These are phyloP conservation scores for Capromys pilorides DNA, from an alignment of 2,797 vertebrate genomes.

Conservation along the genomic window DNA sequence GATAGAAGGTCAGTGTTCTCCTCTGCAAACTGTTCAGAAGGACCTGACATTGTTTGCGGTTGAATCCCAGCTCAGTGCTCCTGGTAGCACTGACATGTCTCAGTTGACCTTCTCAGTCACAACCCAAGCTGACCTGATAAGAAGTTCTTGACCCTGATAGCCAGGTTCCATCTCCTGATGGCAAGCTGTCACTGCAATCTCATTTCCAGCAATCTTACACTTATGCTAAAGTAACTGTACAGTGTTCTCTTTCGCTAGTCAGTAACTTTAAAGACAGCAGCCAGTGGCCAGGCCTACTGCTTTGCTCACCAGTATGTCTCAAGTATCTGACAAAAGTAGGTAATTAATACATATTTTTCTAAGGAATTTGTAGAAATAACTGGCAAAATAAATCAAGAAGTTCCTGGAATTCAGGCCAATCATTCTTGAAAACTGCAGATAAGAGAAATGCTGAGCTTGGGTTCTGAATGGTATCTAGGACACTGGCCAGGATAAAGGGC, in stretches of 20 bases:
- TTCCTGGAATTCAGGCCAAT: background rate
- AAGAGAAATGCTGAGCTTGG: background rate
- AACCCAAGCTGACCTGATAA: background rate
- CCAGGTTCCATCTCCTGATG: background rate
- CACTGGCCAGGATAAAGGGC: background rate
- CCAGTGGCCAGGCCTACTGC: background rate
- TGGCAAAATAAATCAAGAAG: background rate
- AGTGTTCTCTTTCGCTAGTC: background rate
- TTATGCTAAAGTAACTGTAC: background rate
- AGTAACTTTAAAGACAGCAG: background rate
- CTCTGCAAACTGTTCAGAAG: background rate
- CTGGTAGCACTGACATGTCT: background rate
- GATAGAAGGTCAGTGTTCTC: background rate
- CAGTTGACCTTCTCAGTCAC: background rate
- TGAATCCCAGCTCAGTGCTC: background rate
- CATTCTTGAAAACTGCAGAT: background rate
- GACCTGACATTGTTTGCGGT: background rate
- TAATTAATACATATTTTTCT: background rate
- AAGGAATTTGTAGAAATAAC: background rate
- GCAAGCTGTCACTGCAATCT: background rate
- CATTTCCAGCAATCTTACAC: background rate
- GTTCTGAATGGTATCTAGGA: background rate
- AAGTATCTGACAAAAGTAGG: background rate
- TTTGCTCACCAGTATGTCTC: background rate
- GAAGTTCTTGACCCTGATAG: background rate